Evolutionary conservation across 2,888 invertebrate species (phyloP), one percentile per base, ranked within the genome.

Genomic region (Melieria picta): DNA sequence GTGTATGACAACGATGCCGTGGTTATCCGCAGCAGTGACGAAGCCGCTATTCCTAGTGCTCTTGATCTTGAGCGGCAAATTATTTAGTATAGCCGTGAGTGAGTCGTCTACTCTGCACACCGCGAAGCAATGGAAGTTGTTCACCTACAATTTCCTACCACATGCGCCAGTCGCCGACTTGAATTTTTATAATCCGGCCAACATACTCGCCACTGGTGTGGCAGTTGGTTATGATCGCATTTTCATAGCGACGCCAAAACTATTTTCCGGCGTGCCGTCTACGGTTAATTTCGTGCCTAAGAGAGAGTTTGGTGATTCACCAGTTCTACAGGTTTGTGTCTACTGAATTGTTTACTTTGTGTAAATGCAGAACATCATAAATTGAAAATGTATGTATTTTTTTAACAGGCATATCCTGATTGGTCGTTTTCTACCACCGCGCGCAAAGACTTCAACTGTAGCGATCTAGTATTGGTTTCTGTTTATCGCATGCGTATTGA

Each of bases 401-500:
- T n/a, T 4, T 68, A 77, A 72, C 83, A 91, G 90, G 91, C 93
- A 0, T 93, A 91, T 82, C 93, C 93, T 0, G 91, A 92, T 76
- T 93, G 93, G 93, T 91, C 92, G 0, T 94, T 91, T 90, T 94
- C 95, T 79, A 88, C 89, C 0, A 91, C 92, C 0, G 92, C 91
- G 0, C 90, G 90, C 30, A 91, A 91, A 0, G 89, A 90, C 77
- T 90, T 91, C 82, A 93, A 93, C 87, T 95, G 95, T 83, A 91
- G 92, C 16, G 93, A 93, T 3, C 85, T 95, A 56, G 91, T 92
- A 0, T 84, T 95, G 46, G 90, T 94, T 69, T 94, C 94, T 0
- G 94, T 94, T 58, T 95, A 95, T 88, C 89, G 95, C 43, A 85
- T 92, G 64, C 90, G 92, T 16, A 88, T 91, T 48, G 95, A 95